Evolutionary conservation across 2,113 vertebrate species (phyloP).

Genomic region (Chunga burmeisteri): DNA sequence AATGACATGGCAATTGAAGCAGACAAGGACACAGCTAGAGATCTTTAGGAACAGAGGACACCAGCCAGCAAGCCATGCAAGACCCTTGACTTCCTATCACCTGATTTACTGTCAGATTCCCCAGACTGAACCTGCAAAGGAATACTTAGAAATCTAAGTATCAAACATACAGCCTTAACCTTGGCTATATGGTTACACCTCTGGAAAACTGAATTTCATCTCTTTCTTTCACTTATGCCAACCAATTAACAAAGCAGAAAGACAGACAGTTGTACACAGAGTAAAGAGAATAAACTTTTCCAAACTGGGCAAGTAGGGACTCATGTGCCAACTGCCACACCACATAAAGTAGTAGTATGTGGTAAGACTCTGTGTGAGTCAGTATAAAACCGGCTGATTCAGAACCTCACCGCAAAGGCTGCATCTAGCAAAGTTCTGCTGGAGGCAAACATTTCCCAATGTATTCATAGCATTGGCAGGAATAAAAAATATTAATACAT

Average conservation of each 20-base stretch:
- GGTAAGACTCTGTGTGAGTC: background rate
- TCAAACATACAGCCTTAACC: background rate
- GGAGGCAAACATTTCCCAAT: conserved; percentile 15
- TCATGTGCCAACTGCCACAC: conserved; percentile 14
- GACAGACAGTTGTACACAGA: background rate
- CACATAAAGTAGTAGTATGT: conserved; percentile 50
- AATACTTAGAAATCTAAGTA: background rate
- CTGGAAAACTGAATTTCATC: background rate
- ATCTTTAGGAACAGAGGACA: background rate
- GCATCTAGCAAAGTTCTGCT: background rate
- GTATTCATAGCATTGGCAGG: background rate
- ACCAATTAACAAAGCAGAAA: conserved; percentile 15
- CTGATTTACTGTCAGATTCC: background rate
- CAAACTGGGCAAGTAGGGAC: background rate
- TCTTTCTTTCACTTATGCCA: background rate
- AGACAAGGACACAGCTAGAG: background rate
- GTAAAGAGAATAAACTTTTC: background rate
- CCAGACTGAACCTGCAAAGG: background rate
- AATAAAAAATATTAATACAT: conserved; percentile 4
- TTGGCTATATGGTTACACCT: background rate
- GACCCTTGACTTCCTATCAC: background rate
- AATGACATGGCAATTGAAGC: background rate
- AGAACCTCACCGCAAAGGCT: background rate
- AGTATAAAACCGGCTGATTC: conserved; percentile 28
- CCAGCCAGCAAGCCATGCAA: background rate